Base-by-base conservation (phyloP, 2,797 vertebrate genomes). In the Psittacula derbiana region DNA sequence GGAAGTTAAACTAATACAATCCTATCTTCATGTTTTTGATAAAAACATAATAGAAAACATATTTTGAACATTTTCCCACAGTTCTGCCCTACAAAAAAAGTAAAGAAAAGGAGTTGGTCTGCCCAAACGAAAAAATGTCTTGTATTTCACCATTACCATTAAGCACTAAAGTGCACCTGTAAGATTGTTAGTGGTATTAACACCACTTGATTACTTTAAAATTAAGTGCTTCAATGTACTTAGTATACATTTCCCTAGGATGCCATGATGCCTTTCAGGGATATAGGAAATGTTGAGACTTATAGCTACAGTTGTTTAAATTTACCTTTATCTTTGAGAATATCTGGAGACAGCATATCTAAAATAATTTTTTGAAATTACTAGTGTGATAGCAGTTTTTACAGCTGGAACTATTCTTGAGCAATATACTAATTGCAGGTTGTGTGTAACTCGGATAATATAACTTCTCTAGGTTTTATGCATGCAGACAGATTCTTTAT, bases 261-360 rank as follows among this genome's bases (percentile, higher is more conserved):
- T 93, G 78, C 88, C 81, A 33, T 86, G 33, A 61, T 81, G 74
- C 81, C 80, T 72, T 91, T 91, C 79, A 94, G 86, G 93, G 93
- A 96, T 85, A 88, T 10, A 66, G 55, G 28, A 67, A 62, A 66
- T 96, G 79, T 80, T 92, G 72, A 65, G 84, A 93, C 85, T 85
- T 86, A 86, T 87, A 95, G 71, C 90, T 96, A 69, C 82, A 92
- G 49, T 92, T 96, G 93, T 93, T 96, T 94, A 93, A 93, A 95
- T 97, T 96, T 96, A 67, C 61, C 79, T 17, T 79, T 64, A 36
- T 44, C 8, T 43, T 47, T 53, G 31, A 82, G 44, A 88, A 43
- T 66, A n/a, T 67, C 55, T 49, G 94, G 87, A 93, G 86, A 89
- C 40, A 80, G 64, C 80, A 72, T 95, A 40, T 28, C 79, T 94